Base-by-base conservation (phyloP, 2,797 vertebrate genomes). In the Ambastaia sidthimunki region DNA sequence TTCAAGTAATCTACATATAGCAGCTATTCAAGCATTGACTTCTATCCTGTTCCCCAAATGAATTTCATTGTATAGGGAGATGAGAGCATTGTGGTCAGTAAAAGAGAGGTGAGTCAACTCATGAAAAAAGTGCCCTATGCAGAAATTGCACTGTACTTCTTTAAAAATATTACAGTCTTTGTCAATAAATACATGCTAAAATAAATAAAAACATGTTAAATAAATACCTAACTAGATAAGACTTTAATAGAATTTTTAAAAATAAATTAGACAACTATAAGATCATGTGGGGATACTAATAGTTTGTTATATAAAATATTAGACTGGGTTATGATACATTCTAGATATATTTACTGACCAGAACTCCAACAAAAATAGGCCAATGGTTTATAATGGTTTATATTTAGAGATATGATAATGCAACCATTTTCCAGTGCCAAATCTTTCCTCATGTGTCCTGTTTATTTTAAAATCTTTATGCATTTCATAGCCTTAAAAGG, bases 141-240 rank as follows among this genome's bases (percentile, higher is more conserved):
- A 93, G 90, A 93, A 91, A 93, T 93, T 94, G 91, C 90, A 93
- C 91, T 87, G 79, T 89, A 92, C 87, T 89, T 91, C 86, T 88
- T 92, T 90, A 93, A 89, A 94, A 93, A 93, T 92, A 93, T 93
- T 93, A 92, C 90, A 85, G 90, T 91, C 88, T 93, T 92, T 92
- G 84, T 92, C 89, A 93, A 94, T 93, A 93, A 93, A 94, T 92
- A 92, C 89, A 91, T 88, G 89, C 91, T 87, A 83, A 91, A 92
- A 93, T 91, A 93, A 95, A 93, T 92, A 86, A 87, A 85, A 68
- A 59, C 52, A 86, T 89, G 89, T 92, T 92, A 82, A 84, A 85
- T 86, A 91, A 91, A 93, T 91, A 90, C 87, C 89, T 90, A 93
- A 90, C 89, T 89, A 89, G 89, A 91, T 90, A 88, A 90, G 87